Conservation (phyloP, 2,888 invertebrate species). For the Latrodectus hesperus region DNA sequence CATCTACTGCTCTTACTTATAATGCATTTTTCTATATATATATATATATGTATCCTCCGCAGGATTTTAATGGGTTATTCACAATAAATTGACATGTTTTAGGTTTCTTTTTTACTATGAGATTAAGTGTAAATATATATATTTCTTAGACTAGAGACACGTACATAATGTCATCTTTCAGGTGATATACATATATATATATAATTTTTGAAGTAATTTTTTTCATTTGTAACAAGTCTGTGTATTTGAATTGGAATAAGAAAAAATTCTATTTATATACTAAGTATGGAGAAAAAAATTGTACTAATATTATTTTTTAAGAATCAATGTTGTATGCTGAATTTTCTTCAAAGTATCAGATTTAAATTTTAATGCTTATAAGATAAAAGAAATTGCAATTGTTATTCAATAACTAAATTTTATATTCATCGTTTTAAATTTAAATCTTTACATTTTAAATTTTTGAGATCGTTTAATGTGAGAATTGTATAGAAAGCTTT, state of each 20-base stretch:
- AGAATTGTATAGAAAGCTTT: slow-evolving; percentile 41
- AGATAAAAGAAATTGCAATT: slow-evolving; percentile 15
- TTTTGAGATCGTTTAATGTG: slow-evolving; percentile 46
- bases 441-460: slow-evolving; percentile 8
- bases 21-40: neutral
- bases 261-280: slow-evolving; percentile 1
- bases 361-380: slow-evolving; percentile 36
- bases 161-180: neutral
- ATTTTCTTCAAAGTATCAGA: slow-evolving; percentile 2
- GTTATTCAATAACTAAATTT: slow-evolving; percentile 50
- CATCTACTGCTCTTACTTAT: neutral
- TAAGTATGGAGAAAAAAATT: neutral
- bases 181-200: neutral
- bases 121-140: neutral
- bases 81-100: neutral
- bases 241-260: neutral
- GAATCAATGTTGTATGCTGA: neutral
- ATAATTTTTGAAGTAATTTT: neutral
- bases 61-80: neutral
- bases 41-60: neutral
- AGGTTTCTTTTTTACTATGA: neutral
- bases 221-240: neutral
- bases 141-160: neutral
- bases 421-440: slow-evolving; percentile 47
- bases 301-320: neutral